Conservation (phyloP, 2,113 vertebrate genomes). For the Podilymbus podiceps region DNA sequence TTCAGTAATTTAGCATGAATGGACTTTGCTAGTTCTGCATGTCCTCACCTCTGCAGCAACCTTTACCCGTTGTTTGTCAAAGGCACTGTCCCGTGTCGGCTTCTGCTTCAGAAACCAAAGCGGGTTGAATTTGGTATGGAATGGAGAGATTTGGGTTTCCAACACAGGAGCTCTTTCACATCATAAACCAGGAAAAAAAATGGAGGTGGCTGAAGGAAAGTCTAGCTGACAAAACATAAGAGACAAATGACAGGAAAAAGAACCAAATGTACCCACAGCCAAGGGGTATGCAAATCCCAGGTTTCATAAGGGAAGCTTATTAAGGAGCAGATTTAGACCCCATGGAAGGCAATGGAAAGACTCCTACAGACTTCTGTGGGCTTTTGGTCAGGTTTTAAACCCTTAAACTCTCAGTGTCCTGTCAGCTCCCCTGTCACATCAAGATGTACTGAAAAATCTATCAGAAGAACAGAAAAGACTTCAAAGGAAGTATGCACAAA, state of each 20-base stretch:
- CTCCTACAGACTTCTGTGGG: not conserved
- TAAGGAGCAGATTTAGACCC: not conserved
- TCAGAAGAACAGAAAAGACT: not conserved
- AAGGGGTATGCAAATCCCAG: not conserved
- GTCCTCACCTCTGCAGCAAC: not conserved
- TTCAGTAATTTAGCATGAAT: not conserved
- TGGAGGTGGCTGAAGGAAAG: not conserved
- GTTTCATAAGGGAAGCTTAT: not conserved
- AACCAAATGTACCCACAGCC: not conserved
- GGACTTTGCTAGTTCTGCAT: not conserved
- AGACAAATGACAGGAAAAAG: not conserved
- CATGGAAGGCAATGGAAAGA: not conserved
- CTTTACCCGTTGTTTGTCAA: not conserved
- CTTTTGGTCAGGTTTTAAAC: not conserved
- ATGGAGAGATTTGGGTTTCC: not conserved
- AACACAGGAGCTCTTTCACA: not conserved
- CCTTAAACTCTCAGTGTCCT: not conserved
- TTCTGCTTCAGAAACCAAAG: not conserved
- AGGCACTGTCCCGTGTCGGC: accelerated
- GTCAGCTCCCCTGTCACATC: not conserved
- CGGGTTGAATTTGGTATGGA: not conserved
- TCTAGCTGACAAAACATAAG: not conserved
- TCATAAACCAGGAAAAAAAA: not conserved
- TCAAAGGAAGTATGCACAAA: not conserved
- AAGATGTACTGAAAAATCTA: conserved; percentile 9